Evolutionary conservation across 2,888 invertebrate genomes (phyloP).

Genomic region (Machimus atricapillus): DNA sequence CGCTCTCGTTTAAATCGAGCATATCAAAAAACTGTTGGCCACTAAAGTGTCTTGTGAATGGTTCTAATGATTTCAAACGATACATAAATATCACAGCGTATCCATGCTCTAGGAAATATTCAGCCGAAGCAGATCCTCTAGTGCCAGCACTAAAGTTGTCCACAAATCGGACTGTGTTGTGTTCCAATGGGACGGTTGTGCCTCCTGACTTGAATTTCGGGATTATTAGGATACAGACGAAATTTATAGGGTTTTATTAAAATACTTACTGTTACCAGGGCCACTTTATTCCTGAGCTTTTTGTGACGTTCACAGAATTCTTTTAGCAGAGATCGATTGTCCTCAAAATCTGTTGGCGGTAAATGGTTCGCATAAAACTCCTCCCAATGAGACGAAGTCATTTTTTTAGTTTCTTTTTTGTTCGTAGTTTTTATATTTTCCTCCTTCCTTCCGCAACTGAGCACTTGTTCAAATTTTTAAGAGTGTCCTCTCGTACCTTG

Average conservation of each 20-base stretch:
- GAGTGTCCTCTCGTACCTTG: not conserved
- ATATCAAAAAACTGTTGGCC: conserved; percentile 81
- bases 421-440: too few species aligned
- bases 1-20: conserved; percentile 68
- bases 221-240: conserved; percentile 26
- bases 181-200: conserved; percentile 95
- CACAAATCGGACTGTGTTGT: conserved; percentile 96
- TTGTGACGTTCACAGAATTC: conserved; percentile 78
- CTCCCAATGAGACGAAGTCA: conserved; percentile 72
- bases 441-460: not conserved
- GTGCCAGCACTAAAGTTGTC: conserved; percentile 99
- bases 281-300: conserved; percentile 73
- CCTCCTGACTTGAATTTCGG: conserved; percentile 82
- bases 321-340: conserved; percentile 73
- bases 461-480: not conserved
- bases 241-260: not conserved
- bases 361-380: conserved; percentile 83
- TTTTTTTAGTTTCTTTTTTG: not conserved
- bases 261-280: conserved; percentile 77
- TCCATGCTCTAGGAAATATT: conserved; percentile 87
- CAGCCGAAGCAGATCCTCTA: conserved; percentile 92
- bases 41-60: conserved; percentile 87
- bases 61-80: conserved; percentile 87
- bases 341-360: conserved; percentile 79
- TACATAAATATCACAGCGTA: conserved; percentile 96